A percentile compares a stretch with the other conserved stretches of the same genome.
phyloP scores from a whole-genome alignment of 2,113 vertebrate species.

The Oxygymnocypris stewartii region DNA sequence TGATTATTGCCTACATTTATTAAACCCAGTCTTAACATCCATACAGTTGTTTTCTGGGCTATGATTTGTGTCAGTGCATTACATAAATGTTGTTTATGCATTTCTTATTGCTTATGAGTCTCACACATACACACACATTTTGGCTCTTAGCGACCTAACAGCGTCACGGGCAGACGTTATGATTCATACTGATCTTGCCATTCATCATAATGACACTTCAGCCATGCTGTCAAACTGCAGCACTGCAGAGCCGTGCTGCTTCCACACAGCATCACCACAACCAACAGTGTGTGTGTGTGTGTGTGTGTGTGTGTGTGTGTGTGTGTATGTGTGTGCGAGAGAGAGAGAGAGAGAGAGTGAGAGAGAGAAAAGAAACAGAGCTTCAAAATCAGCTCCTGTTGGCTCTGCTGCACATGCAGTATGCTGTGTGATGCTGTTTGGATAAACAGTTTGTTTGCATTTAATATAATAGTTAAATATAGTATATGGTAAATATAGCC shows the following conservation, averaged over 20 bases:
- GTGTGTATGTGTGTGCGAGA: background rate
- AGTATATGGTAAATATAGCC: too few relatives aligned
- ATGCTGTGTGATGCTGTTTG: background rate
- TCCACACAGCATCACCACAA: conserved; percentile 31
- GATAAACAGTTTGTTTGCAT: background rate
- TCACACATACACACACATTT: background rate
- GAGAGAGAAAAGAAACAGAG: background rate
- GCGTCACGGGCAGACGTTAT: conserved; percentile 19
- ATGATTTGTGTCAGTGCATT: conserved; percentile 1
- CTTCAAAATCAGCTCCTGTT: background rate
- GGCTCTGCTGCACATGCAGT: background rate
- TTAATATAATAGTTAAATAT: background rate
- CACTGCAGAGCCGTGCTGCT: conserved; percentile 39
- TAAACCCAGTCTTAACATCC: background rate
- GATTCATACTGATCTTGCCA: conserved; percentile 48
- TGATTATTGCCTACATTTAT: background rate
- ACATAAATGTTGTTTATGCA: conserved; percentile 13
- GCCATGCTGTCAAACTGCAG: conserved; percentile 48
- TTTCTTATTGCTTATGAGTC: background rate
- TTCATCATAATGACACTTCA: conserved; percentile 52
- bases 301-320: background rate
- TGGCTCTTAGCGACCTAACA: conserved; percentile 19
- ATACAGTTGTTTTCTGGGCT: background rate
- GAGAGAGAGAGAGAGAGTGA: background rate
- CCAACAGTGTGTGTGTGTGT: conserved; percentile 2